phyloP scores from a whole-genome alignment of 2,888 invertebrate species.

The Cosmia pyralina region DNA sequence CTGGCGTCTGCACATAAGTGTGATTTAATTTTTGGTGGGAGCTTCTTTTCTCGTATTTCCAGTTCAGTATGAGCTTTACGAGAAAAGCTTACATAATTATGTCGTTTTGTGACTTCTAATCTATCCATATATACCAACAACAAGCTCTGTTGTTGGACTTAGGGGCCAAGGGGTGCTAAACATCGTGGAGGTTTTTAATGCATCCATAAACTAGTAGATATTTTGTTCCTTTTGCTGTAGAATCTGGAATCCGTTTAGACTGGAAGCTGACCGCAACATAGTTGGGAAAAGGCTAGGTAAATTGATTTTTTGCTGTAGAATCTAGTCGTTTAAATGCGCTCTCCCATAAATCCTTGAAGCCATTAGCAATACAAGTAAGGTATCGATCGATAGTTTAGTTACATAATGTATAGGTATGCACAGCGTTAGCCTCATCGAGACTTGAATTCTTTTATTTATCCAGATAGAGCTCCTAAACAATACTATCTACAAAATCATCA shows the following conservation, averaged over 20 bases:
- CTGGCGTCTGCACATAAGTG: too few relatives aligned
- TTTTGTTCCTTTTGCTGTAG: neutral
- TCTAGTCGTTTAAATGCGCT: neutral
- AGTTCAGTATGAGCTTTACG: too few relatives aligned
- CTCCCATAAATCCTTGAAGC: neutral
- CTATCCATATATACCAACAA: too few relatives aligned
- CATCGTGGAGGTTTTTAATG: neutral
- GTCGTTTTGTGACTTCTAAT: too few relatives aligned
- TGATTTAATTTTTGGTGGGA: too few relatives aligned
- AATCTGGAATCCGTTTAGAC: neutral
- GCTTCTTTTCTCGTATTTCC: too few relatives aligned
- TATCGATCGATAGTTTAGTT: neutral
- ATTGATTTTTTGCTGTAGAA: neutral
- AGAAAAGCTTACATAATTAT: too few relatives aligned
- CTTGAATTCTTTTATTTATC: neutral
- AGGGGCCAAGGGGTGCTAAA: too few relatives aligned
- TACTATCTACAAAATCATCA: conserved; percentile 22
- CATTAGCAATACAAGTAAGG: conserved; percentile 3
- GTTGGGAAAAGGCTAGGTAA: too few relatives aligned
- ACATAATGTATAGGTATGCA: neutral
- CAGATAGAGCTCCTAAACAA: conserved; percentile 2
- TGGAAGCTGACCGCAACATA: too few relatives aligned
- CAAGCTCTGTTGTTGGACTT: too few relatives aligned
- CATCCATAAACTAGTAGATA: neutral
- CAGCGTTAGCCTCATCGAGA: neutral